Conservation (phyloP, 2,888 invertebrate species). For the Pantelozetes paolii region DNA sequence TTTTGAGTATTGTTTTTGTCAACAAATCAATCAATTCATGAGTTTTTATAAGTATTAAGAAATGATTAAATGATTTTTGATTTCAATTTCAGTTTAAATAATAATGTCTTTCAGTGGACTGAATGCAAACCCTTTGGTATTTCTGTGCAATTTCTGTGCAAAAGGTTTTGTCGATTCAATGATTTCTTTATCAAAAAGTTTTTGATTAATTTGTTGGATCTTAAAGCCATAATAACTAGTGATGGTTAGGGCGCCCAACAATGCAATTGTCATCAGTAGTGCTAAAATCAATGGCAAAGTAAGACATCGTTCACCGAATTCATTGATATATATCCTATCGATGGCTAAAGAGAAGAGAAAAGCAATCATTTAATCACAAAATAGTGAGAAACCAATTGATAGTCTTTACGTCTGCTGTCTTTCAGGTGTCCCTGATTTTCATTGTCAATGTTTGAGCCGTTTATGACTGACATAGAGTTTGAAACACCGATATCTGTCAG, state of each 20-base stretch:
- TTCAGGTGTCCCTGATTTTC: neutral
- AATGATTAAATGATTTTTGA: neutral
- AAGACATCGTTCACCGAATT: neutral
- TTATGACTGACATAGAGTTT: neutral
- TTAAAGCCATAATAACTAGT: neutral
- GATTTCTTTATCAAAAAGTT: neutral
- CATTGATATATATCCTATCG: neutral
- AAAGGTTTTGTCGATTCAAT: neutral
- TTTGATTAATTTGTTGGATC: neutral
- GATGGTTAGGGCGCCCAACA: neutral
- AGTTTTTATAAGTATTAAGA: neutral
- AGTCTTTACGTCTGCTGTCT: constrained; percentile 14
- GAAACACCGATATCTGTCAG: constrained; percentile 17
- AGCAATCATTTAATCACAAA: neutral
- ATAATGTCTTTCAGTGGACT: neutral
- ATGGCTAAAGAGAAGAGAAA: constrained; percentile 14
- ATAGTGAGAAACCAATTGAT: neutral
- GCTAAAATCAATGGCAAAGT: neutral
- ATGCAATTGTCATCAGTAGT: neutral
- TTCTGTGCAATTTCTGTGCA: neutral
- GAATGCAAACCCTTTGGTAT: neutral
- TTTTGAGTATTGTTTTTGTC: neutral
- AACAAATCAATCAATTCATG: neutral
- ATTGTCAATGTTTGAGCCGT: neutral
- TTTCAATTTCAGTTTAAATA: neutral